Conservation (phyloP, 2,888 invertebrate species). For the Eurois occulta region DNA sequence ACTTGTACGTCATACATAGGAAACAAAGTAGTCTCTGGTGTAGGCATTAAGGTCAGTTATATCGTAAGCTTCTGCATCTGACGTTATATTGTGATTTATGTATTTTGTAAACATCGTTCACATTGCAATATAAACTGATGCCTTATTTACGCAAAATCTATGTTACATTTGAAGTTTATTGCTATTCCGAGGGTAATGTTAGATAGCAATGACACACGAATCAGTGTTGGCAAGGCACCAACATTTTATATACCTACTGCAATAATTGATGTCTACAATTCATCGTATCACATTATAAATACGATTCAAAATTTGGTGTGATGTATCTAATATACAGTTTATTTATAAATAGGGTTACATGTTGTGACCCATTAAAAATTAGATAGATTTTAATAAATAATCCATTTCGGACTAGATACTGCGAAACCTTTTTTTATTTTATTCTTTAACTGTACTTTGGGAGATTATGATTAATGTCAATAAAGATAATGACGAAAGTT, state of each 20-base stretch:
- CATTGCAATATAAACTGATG: conserved; percentile 43
- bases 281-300: conserved; percentile 61
- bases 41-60: conserved; percentile 55
- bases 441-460: conserved; percentile 81
- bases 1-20: conserved; percentile 39
- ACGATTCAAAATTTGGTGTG: conserved; percentile 70
- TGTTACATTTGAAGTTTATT: conserved; percentile 23
- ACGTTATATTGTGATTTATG: conserved; percentile 34
- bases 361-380: conserved; percentile 66
- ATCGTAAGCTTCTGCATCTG: conserved; percentile 50
- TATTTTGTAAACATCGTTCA: conserved; percentile 34
- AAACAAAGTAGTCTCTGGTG: conserved; percentile 37
- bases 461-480: conserved; percentile 85
- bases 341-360: conserved; percentile 67
- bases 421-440: conserved; percentile 77
- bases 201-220: conserved; percentile 24
- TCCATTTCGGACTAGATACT: conserved; percentile 66
- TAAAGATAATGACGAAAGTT: conserved; percentile 79
- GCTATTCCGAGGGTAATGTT: conserved; percentile 19
- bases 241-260: conserved; percentile 49
- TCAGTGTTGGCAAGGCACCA: conserved; percentile 60
- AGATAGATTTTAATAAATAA: conserved; percentile 76
- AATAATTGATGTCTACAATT: conserved; percentile 43
- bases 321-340: conserved; percentile 70
- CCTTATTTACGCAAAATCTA: conserved; percentile 44